phyloP scores from a whole-genome alignment of 2,888 invertebrate species.

The Rhagonycha fulva region DNA sequence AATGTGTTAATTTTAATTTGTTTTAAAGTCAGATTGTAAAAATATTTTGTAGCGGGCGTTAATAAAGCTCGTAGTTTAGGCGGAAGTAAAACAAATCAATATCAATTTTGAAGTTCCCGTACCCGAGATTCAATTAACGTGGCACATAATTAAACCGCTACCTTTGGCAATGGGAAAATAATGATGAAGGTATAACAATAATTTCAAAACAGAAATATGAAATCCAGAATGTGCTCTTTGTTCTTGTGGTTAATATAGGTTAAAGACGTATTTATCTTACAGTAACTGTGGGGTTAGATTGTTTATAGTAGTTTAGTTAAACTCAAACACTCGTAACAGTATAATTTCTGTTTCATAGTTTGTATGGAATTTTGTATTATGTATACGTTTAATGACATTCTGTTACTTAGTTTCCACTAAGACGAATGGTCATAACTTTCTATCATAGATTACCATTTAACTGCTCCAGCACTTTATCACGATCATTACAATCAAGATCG shows the following conservation, averaged over 20 bases:
- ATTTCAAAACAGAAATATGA: constrained; percentile 23
- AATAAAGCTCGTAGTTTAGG: constrained; percentile 17
- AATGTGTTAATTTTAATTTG: constrained; percentile 23
- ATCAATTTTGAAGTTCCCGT: constrained; percentile 27
- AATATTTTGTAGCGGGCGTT: constrained; percentile 9
- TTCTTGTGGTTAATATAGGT: constrained; percentile 33
- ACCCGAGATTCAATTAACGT: constrained; percentile 24
- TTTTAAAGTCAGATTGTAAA: neutral
- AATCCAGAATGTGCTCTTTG: constrained; percentile 16
- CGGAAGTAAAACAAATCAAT: constrained; percentile 26
- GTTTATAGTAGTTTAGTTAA: constrained; percentile 46
- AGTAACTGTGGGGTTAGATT: constrained; percentile 41
- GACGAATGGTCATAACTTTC: neutral
- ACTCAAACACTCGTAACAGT: constrained; percentile 36
- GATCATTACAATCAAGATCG: neutral
- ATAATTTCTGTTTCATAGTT: constrained; percentile 44
- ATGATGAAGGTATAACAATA: constrained; percentile 24
- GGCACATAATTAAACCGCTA: constrained; percentile 25
- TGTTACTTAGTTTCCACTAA: neutral
- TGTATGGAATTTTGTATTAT: constrained; percentile 45
- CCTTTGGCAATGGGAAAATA: constrained; percentile 29
- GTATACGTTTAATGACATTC: constrained; percentile 14
- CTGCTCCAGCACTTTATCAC: neutral
- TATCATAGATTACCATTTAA: neutral
- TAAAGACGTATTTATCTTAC: constrained; percentile 41